These are phyloP conservation scores for Calameuta filiformis DNA, from an alignment of 2,888 invertebrate species.

Conservation along the genomic window DNA sequence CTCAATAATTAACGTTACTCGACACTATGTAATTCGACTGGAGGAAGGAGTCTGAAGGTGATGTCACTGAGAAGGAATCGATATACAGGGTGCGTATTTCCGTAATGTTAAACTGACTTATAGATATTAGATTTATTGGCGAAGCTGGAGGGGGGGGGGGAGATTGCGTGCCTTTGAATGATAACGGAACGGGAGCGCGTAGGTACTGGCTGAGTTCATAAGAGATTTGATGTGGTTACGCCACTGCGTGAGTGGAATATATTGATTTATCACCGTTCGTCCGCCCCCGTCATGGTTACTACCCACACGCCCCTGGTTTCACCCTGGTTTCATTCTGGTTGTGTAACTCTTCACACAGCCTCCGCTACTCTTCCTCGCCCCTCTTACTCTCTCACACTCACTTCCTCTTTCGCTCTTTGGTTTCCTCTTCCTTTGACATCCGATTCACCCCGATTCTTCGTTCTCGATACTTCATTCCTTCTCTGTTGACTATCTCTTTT, in stretches of 20 bases:
- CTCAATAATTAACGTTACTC: too few relatives aligned
- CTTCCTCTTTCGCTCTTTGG: conserved; percentile 4
- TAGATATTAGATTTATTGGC: background rate
- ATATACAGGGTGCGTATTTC: too few relatives aligned
- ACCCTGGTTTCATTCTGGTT: too few relatives aligned
- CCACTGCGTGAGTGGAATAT: conserved; percentile 57
- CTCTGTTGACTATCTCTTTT: too few relatives aligned
- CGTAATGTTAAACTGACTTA: too few relatives aligned
- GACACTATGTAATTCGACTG: too few relatives aligned
- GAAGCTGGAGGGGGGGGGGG: background rate
- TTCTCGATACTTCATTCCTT: too few relatives aligned
- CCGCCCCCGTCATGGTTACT: conserved; percentile 13
- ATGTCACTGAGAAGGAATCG: too few relatives aligned
- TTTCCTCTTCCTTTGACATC: background rate
- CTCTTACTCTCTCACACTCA: conserved; percentile 1
- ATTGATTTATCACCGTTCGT: conserved; percentile 54
- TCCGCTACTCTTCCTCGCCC: conserved; percentile 19
- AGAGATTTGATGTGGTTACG: conserved; percentile 52
- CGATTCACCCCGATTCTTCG: too few relatives aligned
- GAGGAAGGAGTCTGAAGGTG: too few relatives aligned
- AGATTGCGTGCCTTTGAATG: conserved; percentile 11
- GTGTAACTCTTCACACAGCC: background rate
- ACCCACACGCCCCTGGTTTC: background rate
- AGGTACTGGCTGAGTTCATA: conserved; percentile 30
- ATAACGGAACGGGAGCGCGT: conserved; percentile 28